These are phyloP conservation scores for Glossosoma conforme DNA, from an alignment of 1,140 invertebrate genomes.

Conservation along the genomic window DNA sequence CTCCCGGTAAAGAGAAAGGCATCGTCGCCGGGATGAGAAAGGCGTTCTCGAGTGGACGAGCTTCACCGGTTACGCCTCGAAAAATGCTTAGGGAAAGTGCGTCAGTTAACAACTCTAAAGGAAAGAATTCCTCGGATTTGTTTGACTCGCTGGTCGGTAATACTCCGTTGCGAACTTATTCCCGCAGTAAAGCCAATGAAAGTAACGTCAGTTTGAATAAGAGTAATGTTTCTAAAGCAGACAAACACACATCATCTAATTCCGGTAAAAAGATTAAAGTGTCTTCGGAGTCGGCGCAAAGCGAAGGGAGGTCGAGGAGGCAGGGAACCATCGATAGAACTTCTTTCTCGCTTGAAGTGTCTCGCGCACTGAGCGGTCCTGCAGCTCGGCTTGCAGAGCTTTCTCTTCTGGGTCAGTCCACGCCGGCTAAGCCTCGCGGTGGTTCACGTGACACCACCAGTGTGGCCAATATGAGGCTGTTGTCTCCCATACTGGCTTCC, in stretches of 20 bases:
- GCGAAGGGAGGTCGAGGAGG: slow-evolving; percentile 19
- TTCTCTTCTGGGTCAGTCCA: slow-evolving; percentile 27
- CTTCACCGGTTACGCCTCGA: background rate
- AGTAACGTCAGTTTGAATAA: background rate
- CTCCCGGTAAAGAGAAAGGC: background rate
- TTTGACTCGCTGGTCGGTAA: slow-evolving; percentile 9
- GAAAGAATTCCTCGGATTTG: slow-evolving; percentile 12
- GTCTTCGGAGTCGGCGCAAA: background rate
- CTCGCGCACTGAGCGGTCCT: no score
- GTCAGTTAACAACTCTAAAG: slow-evolving; percentile 1
- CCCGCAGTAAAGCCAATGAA: background rate
- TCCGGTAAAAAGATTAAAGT: background rate
- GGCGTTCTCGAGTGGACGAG: slow-evolving; percentile 2
- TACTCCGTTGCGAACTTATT: slow-evolving; percentile 10
- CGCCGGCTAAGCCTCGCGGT: slow-evolving; percentile 17
- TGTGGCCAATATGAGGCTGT: slow-evolving; percentile 17
- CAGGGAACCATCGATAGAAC: slow-evolving; percentile 24
- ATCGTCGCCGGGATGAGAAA: background rate
- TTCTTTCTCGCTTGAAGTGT: slow-evolving; percentile 21
- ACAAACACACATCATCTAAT: background rate
- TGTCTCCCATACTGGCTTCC: slow-evolving; percentile 28
- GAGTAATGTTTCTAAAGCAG: background rate
- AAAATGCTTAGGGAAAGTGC: background rate
- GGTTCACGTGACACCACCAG: slow-evolving; percentile 1
- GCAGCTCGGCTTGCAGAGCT: slow-evolving; percentile 12